Evolutionary conservation across 2,888 invertebrate genomes (phyloP), one percentile per base, ranked within the genome.

Genomic region (Falcaria lacertinaria): DNA sequence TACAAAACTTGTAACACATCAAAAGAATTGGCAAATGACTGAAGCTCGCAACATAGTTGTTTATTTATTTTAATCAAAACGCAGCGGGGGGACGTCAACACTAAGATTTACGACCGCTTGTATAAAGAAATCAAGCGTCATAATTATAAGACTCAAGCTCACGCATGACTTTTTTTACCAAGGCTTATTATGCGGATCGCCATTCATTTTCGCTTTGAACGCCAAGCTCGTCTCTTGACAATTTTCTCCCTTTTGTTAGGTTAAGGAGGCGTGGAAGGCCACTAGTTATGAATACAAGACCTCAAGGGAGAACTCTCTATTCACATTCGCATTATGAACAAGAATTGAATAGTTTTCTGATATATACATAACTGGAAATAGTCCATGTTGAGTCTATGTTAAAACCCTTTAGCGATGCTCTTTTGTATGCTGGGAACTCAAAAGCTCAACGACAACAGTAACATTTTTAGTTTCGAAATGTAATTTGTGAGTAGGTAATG

Each of bases 71-170:
- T 63, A 67, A 73, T 69, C 54, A 67, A 50, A 58, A 61, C 52
- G 15, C 59, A 50, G 60, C 51, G 43, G 52, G 59, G 46, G 43
- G 34, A 46, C 38, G 49, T 60, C 59, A 53, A 53, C 57, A 50
- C 36, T 43, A 61, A 69, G 74, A 77, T 73, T 70, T 71, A 77
- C 60, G 73, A 60, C 50, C 14, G 52, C 41, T 8, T 70, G 80
- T 77, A 83, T 83, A 71, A 81, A 83, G 80, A 80, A 85, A 84
- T 84, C 80, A 80, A 68, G 67, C 76, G 74, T 77, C 77, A 76
- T 76, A 74, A 81, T 83, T 75, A 78, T 61, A 77, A 64, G 69
- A 60, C 60, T 57, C 69, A 66, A 50, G 64, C 73, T 69, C 66
- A 68, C 52, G 55, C 53, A 49, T 35, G 55, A 48, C 39, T 42